Evolutionary conservation across 1,140 invertebrate species (phyloP), one percentile per base, ranked within the genome.

Genomic region (Aphelinus atriplicis): DNA sequence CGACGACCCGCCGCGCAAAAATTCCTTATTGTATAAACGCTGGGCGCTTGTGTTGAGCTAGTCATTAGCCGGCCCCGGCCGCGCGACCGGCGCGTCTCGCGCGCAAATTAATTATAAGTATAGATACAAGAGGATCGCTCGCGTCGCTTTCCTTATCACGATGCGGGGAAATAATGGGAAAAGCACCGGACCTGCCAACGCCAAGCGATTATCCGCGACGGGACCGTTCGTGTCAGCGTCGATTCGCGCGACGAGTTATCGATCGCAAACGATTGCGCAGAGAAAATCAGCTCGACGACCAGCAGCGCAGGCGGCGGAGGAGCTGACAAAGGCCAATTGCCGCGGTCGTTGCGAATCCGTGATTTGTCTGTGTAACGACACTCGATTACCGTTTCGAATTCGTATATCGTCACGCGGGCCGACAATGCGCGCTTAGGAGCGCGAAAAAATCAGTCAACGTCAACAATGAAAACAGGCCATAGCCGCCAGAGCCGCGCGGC

Each of bases 21-120:
- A 66, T 73, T 60, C 50, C 61, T 73, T 73, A 58, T 73, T 58
- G n/a, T 68, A 58, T 48, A 68, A 58, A 68, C 56, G 55, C 3
- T 45, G 42, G 3, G 9, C 5, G 45, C 46, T 50, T 65, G 51
- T 65, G 26, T 72, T 55, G 26, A 64, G n/a, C 57, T 64, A 50
- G 53, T 48, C 51, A 72, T 65, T 65, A 72, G 42, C 61, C 47
- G 9, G 58, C 65, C 3, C 2, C 7, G 47, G 6, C 2, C 26
- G 6, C 26, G 3, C 42, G 50, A 7, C 4, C 45, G 2, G 64
- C 50, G 2, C 5, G 2, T 7, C 4, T 43, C n/a, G 9, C 6
- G 45, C 68, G 10, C 46, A 71, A 71, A 71, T 71, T 64, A 71
- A 71, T 71, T 64, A 26, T 26, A 26, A 26, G 26, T 26, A 26